phyloP scores from a whole-genome alignment of 2,797 vertebrate genomes.

The Nasua narica region DNA sequence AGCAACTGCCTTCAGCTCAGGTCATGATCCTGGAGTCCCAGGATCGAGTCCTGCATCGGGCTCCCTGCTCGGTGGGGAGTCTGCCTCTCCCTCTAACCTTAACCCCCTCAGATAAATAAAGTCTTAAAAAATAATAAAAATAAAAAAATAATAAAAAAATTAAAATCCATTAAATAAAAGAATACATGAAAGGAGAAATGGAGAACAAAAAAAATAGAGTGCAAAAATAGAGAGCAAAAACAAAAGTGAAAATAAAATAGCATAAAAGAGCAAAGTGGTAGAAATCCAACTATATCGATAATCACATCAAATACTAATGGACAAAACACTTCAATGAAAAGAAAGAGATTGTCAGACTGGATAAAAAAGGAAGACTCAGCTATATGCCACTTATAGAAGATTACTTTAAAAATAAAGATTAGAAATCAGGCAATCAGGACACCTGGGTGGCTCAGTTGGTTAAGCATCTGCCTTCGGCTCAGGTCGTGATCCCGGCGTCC shows the following conservation, averaged over 20 bases:
- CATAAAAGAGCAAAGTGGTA: neutral
- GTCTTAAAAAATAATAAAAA: neutral
- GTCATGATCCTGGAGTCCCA: too few species aligned
- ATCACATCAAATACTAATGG: constrained; percentile 8
- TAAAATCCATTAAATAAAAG: neutral
- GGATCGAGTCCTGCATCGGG: too few species aligned
- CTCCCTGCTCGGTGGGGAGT: too few species aligned
- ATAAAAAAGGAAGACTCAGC: constrained; percentile 2
- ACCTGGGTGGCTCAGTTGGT: neutral
- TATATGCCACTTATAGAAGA: neutral
- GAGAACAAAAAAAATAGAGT: neutral
- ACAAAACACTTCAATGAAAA: neutral
- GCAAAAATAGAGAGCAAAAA: neutral
- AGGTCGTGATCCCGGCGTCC: neutral
- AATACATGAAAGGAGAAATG: neutral
- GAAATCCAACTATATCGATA: neutral
- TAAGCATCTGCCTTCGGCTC: neutral
- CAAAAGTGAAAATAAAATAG: neutral
- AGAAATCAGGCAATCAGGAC: neutral
- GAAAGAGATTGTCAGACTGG: neutral
- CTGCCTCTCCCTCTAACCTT: too few species aligned
- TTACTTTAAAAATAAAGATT: neutral
- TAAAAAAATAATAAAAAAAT: neutral
- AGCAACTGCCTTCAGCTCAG: too few species aligned
- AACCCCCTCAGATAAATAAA: too few species aligned